These are phyloP conservation scores for Chrysaora quinquecirrha DNA, from an alignment of 30 jellyfish, hydroid and myxozoan species.

Conservation along the genomic window DNA sequence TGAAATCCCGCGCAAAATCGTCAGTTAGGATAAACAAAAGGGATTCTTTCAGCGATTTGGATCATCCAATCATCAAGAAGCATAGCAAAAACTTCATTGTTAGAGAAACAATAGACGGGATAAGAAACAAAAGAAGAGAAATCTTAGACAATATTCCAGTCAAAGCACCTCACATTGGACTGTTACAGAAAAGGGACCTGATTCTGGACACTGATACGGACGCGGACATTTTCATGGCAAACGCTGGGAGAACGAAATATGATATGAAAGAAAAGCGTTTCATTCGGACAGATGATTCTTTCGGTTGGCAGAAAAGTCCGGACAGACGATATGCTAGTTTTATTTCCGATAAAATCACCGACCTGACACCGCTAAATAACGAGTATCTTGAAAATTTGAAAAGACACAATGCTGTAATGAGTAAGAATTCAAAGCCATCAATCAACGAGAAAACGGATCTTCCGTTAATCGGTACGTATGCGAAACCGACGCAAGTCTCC, in stretches of 20 bases:
- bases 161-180: neutral
- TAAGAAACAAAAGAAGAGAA: neutral
- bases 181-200: constrained; percentile 44
- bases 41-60: neutral
- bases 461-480: constrained; percentile 38
- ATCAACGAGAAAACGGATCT: neutral
- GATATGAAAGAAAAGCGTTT: constrained; percentile 5
- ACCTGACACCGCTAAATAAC: constrained; percentile 48
- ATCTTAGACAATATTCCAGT: neutral
- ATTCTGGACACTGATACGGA: constrained; percentile 75
- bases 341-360: constrained; percentile 20
- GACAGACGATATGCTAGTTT: neutral
- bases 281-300: constrained; percentile 18
- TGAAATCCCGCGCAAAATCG: neutral
- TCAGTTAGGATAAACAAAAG: neutral
- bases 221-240: constrained; percentile 74
- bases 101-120: neutral
- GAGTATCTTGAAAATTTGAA: constrained; percentile 47
- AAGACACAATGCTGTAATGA: neutral
- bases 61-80: neutral
- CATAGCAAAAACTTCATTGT: neutral
- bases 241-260: constrained; percentile 57
- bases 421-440: neutral
- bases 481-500: constrained; percentile 64
- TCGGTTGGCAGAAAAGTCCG: constrained; percentile 7